Evolutionary conservation across 92 coral and sea anemone species (phyloP).

Genomic region (Heliopora coerulea): DNA sequence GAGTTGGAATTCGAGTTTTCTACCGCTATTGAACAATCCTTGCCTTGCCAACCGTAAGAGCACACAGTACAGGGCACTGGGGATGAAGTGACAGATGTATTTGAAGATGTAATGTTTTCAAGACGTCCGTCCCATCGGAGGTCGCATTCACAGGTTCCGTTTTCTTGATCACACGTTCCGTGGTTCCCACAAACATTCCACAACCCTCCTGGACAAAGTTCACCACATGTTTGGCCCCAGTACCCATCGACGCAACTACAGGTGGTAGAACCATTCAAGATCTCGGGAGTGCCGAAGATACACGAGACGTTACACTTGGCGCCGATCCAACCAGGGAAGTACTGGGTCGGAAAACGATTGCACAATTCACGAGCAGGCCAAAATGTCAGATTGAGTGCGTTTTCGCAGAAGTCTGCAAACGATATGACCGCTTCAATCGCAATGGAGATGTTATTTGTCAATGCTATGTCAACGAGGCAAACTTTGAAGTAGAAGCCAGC

Average conservation of each 20-base stretch:
- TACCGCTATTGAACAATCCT: slow-evolving; percentile 79
- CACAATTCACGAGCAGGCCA: slow-evolving; percentile 95
- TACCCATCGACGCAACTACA: slow-evolving; percentile 82
- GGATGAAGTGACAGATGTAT: no score
- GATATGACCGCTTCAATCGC: slow-evolving; percentile 78
- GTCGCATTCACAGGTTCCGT: slow-evolving; percentile 74
- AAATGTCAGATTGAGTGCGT: slow-evolving; percentile 53
- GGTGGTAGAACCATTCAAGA: slow-evolving; percentile 14
- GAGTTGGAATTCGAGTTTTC: slow-evolving; percentile 49
- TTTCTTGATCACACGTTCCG: slow-evolving; percentile 65
- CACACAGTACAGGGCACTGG: slow-evolving; percentile 72
- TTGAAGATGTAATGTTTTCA: slow-evolving; percentile 36
- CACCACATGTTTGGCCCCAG: slow-evolving; percentile 84
- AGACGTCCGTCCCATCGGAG: slow-evolving; percentile 73
- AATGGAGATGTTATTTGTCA: slow-evolving; percentile 53
- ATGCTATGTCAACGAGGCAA: slow-evolving; percentile 68
- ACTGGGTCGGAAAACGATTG: slow-evolving; percentile 57
- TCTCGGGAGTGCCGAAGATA: slow-evolving; percentile 72
- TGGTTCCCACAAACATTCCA: slow-evolving; percentile 79
- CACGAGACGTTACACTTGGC: slow-evolving; percentile 63
- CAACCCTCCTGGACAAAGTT: slow-evolving; percentile 82
- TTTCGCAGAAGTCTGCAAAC: slow-evolving; percentile 80
- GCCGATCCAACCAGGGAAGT: slow-evolving; percentile 86
- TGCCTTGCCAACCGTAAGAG: slow-evolving; percentile 78
- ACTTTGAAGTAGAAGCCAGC: slow-evolving; percentile 80